Evolutionary conservation across 2,113 vertebrate genomes (phyloP), one percentile per base, ranked within the genome.

Genomic region (Microcebus murinus): DNA sequence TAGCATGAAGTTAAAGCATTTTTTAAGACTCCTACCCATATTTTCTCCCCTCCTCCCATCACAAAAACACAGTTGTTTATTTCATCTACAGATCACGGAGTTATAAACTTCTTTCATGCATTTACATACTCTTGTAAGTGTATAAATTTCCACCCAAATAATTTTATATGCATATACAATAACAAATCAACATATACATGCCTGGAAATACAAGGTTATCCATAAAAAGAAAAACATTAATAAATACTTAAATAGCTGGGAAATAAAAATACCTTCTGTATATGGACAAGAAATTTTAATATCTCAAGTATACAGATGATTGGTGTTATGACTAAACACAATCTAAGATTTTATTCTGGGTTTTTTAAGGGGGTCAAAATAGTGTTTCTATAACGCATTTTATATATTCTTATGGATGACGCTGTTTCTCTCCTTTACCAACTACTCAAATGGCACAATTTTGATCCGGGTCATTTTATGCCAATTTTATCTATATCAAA

Each of bases 1-100:
- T 89, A 98, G 92, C 95, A 85, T 73, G 86, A 95, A 97, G 76
- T 97, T 92, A 59, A 95, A 97, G 82, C 74, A 70, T 96, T 96
- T 94, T 74, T 36, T n/a, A 55, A 79, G 84, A 95, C 29, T 97
- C 95, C 14, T 96, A 50, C 61, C 73, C 83, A 70, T 84, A 74
- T 90, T 97, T 77, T 55, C 80, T 94, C 50, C 61, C 74, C 50
- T 77, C 25, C 34, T 77, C 42, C 59, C 57, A 71, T 42, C 80
- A 88, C 50, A 31, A 63, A 96, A 87, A 85, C 48, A 85, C 36
- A 73, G 76, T 87, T 97, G 80, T 96, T 98, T 97, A 97, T 97
- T 94, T 97, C 31, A 5, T 73, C 77, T 95, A 76, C 45, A 91
- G 61, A 90, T 15, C 96, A 25, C 3, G 9, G 82, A 98, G 95